Evolutionary conservation across 2,113 vertebrate genomes (phyloP), one percentile per base, ranked within the genome.

Genomic region (Bubo scandiacus): DNA sequence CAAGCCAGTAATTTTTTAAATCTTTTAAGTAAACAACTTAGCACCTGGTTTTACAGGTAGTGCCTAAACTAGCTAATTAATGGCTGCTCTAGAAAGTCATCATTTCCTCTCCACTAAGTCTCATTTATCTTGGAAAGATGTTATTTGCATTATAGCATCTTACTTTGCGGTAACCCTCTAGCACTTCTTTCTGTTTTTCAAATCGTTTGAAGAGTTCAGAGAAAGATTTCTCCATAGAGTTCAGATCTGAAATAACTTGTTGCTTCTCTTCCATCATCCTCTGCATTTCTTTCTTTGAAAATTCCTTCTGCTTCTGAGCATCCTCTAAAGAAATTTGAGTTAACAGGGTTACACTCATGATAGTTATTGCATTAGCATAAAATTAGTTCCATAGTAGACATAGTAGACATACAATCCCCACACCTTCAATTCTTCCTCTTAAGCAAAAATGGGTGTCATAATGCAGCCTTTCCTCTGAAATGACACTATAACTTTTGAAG

Each of bases 131-230:
- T 62, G 36, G 25, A 63, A 92, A 22, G 3, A 12, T 43, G n/a
- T 32, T 32, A 57, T 65, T 43, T 47, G 14, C 25, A 83, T 47
- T 58, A 42, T 4, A 47, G n/a, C 15, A 65, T 51, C 96, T 97
- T 73, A 99, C 99, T 97, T 98, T 99, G 84, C 94, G 98, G 95
- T 99, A 99, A 49, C 99, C 99, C 27, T 99, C 98, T 11, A 99
- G 94, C 2, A 96, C 98, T 1, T 98, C 99, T 96, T 99, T 99
- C 96, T 99, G 99, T 43, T 99, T 99, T 93, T 99, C 99, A 77
- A 99, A 98, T 29, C 99, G 98, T 94, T 99, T 99, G 95, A 99
- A 99, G 55, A 99, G 97, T 4, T 99, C 98, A 0, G 98, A 98
- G 85, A 99, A 99, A 2, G 99, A 99, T 45, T 98, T 99, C 36